These are phyloP conservation scores for Ahaetulla prasina DNA, from an alignment of 2,113 vertebrate genomes.

Conservation along the genomic window DNA sequence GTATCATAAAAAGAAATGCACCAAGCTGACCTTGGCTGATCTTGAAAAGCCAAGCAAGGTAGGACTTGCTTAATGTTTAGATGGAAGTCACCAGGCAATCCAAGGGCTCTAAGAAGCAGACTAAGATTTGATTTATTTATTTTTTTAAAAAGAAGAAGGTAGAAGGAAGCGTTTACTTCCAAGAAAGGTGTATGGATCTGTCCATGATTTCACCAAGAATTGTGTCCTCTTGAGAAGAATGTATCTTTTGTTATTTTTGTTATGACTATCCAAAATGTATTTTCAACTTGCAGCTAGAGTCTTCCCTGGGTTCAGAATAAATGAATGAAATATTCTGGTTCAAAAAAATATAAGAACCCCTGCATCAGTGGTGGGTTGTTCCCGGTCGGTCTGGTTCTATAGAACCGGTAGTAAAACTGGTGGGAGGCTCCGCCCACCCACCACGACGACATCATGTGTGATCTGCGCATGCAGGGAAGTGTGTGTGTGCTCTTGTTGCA, in stretches of 20 bases:
- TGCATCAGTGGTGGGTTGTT: too few species aligned
- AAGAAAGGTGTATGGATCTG: not conserved
- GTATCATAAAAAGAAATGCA: not conserved
- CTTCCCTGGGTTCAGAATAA: not conserved
- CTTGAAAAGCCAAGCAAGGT: not conserved
- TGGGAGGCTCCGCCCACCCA: too few species aligned
- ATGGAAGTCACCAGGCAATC: not conserved
- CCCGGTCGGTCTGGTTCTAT: too few species aligned
- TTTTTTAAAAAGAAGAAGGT: not conserved
- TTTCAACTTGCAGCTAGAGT: not conserved
- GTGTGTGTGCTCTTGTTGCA: too few species aligned
- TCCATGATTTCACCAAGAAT: not conserved
- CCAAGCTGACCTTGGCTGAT: not conserved
- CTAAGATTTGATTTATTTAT: not conserved
- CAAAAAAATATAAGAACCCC: not conserved
- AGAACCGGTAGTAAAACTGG: too few species aligned
- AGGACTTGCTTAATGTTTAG: not conserved
- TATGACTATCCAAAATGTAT: not conserved
- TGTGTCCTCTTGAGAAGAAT: not conserved
- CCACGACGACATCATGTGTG: too few species aligned
- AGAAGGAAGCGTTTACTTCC: not conserved
- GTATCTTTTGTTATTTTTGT: not conserved
- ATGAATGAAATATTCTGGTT: not conserved
- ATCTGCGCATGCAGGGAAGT: too few species aligned
- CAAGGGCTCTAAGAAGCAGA: not conserved